Evolutionary conservation across 2,113 vertebrate genomes (phyloP).

Genomic region (Rafetus swinhoei): DNA sequence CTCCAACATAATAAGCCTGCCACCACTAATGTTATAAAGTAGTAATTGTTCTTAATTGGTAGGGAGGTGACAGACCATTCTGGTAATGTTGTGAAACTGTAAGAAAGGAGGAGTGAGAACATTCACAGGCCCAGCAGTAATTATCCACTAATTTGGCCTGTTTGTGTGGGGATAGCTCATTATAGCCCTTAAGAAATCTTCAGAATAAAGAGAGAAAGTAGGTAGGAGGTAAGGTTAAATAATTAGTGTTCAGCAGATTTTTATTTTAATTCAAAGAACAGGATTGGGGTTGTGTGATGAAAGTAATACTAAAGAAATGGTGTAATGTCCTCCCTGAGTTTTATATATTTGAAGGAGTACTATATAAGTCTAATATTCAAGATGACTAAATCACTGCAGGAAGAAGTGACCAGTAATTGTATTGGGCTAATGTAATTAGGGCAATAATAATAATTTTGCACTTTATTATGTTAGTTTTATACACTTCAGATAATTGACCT

Average conservation of each 20-base stretch:
- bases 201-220: constrained; percentile 91
- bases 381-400: neutral
- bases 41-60: constrained; percentile 99
- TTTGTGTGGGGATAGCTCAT: constrained; percentile 99
- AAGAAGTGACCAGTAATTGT: constrained; percentile 45
- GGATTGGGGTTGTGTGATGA: constrained; percentile 76
- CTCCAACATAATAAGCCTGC: constrained; percentile 91
- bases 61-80: constrained; percentile 96
- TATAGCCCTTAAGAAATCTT: constrained; percentile 93
- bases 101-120: constrained; percentile 89
- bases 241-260: constrained; percentile 89
- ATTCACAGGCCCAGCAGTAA: constrained; percentile 92
- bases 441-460: constrained; percentile 31
- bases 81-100: constrained; percentile 88
- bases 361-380: constrained; percentile 40
- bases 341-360: constrained; percentile 59
- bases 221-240: constrained; percentile 99
- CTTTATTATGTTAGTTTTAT: constrained; percentile 39
- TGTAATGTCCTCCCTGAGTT: constrained; percentile 53
- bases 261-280: constrained; percentile 74
- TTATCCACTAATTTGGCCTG: constrained; percentile 98
- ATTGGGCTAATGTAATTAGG: constrained; percentile 24
- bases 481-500: constrained; percentile 1
- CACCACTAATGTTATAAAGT: constrained; percentile 92
- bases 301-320: constrained; percentile 71